Base-by-base conservation (phyloP, 2,113 vertebrate species). In the Camelus bactrianus region DNA sequence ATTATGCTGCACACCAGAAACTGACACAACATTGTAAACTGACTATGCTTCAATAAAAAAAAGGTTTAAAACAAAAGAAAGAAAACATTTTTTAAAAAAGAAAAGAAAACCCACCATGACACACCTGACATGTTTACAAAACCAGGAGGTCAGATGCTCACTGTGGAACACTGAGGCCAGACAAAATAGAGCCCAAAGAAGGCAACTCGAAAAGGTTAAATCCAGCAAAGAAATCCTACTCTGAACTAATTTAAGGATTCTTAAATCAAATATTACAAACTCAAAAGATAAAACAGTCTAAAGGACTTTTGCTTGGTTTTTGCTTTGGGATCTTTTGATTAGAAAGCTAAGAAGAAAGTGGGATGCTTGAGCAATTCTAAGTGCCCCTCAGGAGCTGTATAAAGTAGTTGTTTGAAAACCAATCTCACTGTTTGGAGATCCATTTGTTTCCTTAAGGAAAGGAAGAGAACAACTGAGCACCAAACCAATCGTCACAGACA, bases 291-390 rank as follows among this genome's bases (percentile, higher is more conserved):
- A 3, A 22, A 3, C 5, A 20, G 28, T 9, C 38, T 38, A 60
- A 38, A 50, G 1, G 1, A 20, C 3, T 62, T 88, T 22, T 81
- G 30, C 32, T 35, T 92, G 65, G 58, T 67, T 77, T n/a, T 38
- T 72, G 4, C 58, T 42, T 52, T 69, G n/a, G 5, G 22, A 16
- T 52, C 69, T 75, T 85, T 48, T 35, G n/a, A 60, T 56, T 14
- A 50, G 15, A 14, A 54, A 48, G 58, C 42, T 62, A 91, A 89
- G 80, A 67, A 93, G 76, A 91, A 93, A 89, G 50, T 35, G n/a
- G 77, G 22, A 80, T 0, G 12, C n/a, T n/a, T 17, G 64, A 28
- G 65, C 52, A 9, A 15, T 54, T 22, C 26, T 65, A 67, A 46
- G 58, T 35, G 75, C 60, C 48, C 38, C 85, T 67, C 75, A 87